Evolutionary conservation across 2,113 vertebrate species (phyloP), one percentile per base, ranked within the genome.

Genomic region (Tor tambroides): DNA sequence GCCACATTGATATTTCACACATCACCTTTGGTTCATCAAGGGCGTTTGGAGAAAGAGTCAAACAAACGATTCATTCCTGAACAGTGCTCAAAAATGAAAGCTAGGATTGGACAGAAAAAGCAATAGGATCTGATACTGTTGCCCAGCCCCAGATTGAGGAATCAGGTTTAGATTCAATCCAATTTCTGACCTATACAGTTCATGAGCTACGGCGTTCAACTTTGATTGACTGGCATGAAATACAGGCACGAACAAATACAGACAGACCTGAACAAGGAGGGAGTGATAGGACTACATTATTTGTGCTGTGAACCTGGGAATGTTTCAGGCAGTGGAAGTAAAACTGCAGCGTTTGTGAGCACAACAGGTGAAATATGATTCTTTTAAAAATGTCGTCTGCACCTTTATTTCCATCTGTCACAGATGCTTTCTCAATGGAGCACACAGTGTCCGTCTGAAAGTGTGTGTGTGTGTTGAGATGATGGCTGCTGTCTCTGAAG

Each of bases 1-100:
- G n/a, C 3, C 43, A 59, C 19, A 30, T n/a, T 54, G 6, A 59
- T 84, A 43, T 28, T 79, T 87, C 35, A 30, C n/a, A 0, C 19
- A 30, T 67, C 26, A n/a, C 41, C 77, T 80, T 79, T 32, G 38
- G 46, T 49, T 72, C 1, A 74, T 80, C 54, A 88, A 85, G 83
- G 51, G 28, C 41, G 49, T 59, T 71, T 69, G 41, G 11, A 51
- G 61, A 43, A 84, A 79, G 49, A 79, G 26, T 28, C 26, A 12
- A 65, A 3, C n/a, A 5, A 72, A 83, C 21, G 15, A 1, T 32
- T 71, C 0, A 46, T 59, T 79, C 77, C 46, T 15, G 43, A 46
- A 46, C 43, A 3, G 11, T 46, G 10, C 43, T 46, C 43, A 46
- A 46, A 46, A 46, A 2, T 46, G 2, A 46, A 46, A 46, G 43